Percentiles rank a stretch among this genome's conserved stretches.
Evolutionary conservation across 2,888 invertebrate species (phyloP).

Genomic region (Thysanoteuthis rhombus): DNA sequence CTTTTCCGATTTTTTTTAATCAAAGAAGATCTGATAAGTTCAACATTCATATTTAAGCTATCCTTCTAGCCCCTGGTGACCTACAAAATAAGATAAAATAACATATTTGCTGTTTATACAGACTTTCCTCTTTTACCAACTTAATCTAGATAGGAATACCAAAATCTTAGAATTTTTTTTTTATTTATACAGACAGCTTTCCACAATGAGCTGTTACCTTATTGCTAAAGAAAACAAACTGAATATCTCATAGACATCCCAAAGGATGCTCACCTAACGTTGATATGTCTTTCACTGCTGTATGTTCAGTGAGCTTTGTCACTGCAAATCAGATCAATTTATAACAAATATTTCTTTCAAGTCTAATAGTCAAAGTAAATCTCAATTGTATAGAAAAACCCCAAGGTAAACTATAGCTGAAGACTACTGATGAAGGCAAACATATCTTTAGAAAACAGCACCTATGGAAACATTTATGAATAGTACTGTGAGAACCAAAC

Average conservation of each 20-base stretch:
- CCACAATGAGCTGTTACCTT: constrained; percentile 12
- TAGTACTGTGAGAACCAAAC: background rate
- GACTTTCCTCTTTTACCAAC: constrained; percentile 12
- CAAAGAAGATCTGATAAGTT: background rate
- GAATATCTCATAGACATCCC: background rate
- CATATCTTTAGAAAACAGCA: background rate
- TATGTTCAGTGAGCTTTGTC: constrained; percentile 12
- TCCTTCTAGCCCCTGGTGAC: background rate
- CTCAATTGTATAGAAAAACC: constrained; percentile 12
- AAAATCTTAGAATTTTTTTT: background rate
- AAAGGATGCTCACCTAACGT: background rate
- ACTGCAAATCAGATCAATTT: background rate
- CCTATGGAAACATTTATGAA: background rate
- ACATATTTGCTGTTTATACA: background rate
- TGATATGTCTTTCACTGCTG: background rate
- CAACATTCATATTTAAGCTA: background rate
- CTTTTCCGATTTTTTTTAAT: background rate
- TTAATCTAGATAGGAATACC: constrained; percentile 12
- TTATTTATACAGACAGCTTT: constrained; percentile 12
- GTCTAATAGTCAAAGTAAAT: background rate
- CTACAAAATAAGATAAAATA: constrained; percentile 12
- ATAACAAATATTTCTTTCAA: background rate
- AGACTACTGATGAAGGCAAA: background rate
- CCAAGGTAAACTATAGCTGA: background rate
- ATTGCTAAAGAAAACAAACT: background rate